Percentiles rank a stretch among this genome's conserved stretches.
phyloP scores from a whole-genome alignment of 2,113 vertebrate species.

The Morone chrysops region DNA sequence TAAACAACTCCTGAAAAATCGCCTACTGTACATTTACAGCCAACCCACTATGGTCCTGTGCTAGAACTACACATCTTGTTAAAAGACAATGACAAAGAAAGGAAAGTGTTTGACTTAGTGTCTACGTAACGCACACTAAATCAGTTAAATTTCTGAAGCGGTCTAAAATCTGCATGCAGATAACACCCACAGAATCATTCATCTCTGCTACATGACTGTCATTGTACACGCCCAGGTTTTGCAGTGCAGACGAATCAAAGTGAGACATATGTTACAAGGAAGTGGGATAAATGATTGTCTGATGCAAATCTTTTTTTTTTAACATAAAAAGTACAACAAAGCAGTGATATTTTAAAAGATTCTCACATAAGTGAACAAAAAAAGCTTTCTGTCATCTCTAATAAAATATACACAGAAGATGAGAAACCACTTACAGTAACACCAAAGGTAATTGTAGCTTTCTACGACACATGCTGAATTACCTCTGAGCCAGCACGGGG shows the following conservation, averaged over 20 bases:
- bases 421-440: conserved; percentile 59
- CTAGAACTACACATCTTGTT: conserved; percentile 15
- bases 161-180: conserved; percentile 67
- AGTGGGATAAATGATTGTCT: conserved; percentile 32
- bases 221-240: conserved; percentile 76
- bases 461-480: conserved; percentile 68
- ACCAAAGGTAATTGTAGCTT: conserved; percentile 67
- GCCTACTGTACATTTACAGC: conserved; percentile 26
- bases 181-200: conserved; percentile 55
- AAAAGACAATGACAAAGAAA: conserved; percentile 5
- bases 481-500: conserved; percentile 72
- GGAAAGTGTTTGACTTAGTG: conserved; percentile 52
- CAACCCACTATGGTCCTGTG: conserved; percentile 2
- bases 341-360: conserved; percentile 5
- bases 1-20: conserved; percentile 55
- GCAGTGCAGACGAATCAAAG: conserved; percentile 55
- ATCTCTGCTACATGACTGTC: conserved; percentile 51
- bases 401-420: conserved; percentile 39
- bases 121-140: conserved; percentile 9
- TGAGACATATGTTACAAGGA: conserved; percentile 37
- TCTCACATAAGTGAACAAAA: background rate
- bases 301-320: background rate
- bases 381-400: conserved; percentile 27
- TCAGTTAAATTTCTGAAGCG: conserved; percentile 38
- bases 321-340: conserved; percentile 35